Percentiles rank a stretch among this genome's conserved stretches.
Conservation (phyloP, 2,113 vertebrate species). For the Gymnorhina tibicen region DNA sequence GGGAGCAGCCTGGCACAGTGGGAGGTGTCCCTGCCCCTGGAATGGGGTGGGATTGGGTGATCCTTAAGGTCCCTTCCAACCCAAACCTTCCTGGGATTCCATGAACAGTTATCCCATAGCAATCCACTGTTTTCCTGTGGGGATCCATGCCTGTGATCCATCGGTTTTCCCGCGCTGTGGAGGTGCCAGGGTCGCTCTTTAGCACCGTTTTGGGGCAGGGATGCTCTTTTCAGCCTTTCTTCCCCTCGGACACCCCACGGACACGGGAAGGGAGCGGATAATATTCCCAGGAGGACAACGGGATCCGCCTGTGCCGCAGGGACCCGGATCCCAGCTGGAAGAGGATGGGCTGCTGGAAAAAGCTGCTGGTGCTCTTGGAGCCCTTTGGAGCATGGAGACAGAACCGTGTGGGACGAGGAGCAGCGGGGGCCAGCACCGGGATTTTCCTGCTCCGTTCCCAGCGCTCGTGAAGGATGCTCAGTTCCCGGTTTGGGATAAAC, state of each 20-base stretch:
- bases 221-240: background rate
- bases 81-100: background rate
- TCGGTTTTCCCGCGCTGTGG: background rate
- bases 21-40: background rate
- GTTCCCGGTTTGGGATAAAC: background rate
- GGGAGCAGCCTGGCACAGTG: background rate
- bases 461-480: background rate
- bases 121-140: background rate
- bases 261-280: background rate
- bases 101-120: background rate
- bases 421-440: accelerated
- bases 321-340: background rate
- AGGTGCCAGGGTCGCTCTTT: background rate
- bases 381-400: background rate
- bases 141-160: background rate
- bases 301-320: background rate
- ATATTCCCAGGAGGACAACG: background rate
- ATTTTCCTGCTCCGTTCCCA: background rate
- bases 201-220: background rate
- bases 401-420: background rate
- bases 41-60: background rate
- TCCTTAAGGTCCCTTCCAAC: background rate
- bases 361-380: background rate
- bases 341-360: background rate
- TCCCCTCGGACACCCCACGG: background rate